phyloP scores from a whole-genome alignment of 2,113 vertebrate species.

The Synodontis membranacea region DNA sequence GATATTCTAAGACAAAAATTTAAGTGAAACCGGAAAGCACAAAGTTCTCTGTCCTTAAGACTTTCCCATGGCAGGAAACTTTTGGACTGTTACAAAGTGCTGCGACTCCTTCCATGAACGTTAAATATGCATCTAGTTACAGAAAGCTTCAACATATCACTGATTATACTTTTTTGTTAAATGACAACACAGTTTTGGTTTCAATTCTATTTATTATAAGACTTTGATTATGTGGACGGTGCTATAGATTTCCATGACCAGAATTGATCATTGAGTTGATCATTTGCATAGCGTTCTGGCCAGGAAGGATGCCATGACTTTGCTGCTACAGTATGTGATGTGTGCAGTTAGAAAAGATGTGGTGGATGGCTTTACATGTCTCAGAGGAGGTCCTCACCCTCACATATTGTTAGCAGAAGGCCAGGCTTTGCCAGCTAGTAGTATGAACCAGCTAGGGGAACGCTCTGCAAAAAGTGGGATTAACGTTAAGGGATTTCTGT shows the following conservation, averaged over 20 bases:
- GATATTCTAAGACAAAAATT: background rate
- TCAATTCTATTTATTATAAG: background rate
- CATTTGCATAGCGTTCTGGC: background rate
- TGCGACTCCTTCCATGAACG: background rate
- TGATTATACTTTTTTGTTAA: background rate
- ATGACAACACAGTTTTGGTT: background rate
- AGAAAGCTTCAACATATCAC: background rate
- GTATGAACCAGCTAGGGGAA: background rate
- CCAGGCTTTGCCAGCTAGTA: background rate
- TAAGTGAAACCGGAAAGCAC: background rate
- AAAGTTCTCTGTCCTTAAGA: background rate
- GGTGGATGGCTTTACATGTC: background rate
- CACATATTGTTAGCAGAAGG: background rate
- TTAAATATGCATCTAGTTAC: background rate
- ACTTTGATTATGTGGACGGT: background rate
- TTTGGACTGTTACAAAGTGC: background rate
- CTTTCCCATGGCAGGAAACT: background rate
- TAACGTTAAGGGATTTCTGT: background rate
- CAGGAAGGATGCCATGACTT: background rate
- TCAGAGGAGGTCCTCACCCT: background rate
- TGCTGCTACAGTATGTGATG: background rate
- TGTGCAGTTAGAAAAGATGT: background rate
- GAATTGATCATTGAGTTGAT: background rate
- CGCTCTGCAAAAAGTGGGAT: background rate
- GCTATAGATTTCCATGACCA: background rate